Percentiles rank a stretch among this genome's conserved stretches.
These are phyloP conservation scores for Melanargia galathea DNA, from an alignment of 2,888 invertebrate genomes.

Conservation along the genomic window DNA sequence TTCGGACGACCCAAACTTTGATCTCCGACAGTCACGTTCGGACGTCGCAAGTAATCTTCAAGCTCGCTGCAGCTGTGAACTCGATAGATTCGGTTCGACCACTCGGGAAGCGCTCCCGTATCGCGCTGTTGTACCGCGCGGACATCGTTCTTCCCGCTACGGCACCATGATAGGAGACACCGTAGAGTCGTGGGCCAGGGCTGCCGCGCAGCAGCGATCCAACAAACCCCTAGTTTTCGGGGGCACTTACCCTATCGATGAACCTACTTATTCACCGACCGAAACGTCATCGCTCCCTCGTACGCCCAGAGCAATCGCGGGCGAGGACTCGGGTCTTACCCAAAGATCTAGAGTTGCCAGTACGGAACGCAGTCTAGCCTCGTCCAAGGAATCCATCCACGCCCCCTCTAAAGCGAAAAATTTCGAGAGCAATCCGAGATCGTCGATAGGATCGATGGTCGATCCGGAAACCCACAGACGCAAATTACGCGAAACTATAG, in stretches of 20 bases:
- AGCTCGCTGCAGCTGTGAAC: not conserved
- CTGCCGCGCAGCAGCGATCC: slow-evolving; percentile 67
- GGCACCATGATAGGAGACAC: slow-evolving; percentile 81
- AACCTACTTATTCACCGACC: slow-evolving; percentile 68
- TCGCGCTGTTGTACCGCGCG: not conserved
- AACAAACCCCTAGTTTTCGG: slow-evolving; percentile 89
- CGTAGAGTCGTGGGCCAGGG: slow-evolving; percentile 84
- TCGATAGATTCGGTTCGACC: not conserved
- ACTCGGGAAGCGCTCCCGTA: not conserved
- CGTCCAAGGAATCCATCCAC: not conserved
- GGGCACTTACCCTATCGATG: slow-evolving; percentile 93
- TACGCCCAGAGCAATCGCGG: not conserved
- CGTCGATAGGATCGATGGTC: slow-evolving; percentile 26
- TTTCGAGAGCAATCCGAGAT: slow-evolving; percentile 27
- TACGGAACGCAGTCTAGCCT: not conserved
- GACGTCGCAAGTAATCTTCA: not conserved
- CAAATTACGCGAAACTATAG: slow-evolving; percentile 64
- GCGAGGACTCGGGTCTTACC: not conserved
- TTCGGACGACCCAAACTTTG: not conserved
- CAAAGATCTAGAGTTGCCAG: not conserved
- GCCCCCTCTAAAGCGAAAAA: not conserved
- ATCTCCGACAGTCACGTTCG: not conserved
- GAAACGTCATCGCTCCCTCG: not conserved
- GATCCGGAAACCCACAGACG: slow-evolving; percentile 46
- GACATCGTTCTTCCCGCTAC: slow-evolving; percentile 54